Evolutionary conservation across 2,797 vertebrate genomes (phyloP), one percentile per base, ranked within the genome.

Genomic region (Parauchenoglanis punctatus): DNA sequence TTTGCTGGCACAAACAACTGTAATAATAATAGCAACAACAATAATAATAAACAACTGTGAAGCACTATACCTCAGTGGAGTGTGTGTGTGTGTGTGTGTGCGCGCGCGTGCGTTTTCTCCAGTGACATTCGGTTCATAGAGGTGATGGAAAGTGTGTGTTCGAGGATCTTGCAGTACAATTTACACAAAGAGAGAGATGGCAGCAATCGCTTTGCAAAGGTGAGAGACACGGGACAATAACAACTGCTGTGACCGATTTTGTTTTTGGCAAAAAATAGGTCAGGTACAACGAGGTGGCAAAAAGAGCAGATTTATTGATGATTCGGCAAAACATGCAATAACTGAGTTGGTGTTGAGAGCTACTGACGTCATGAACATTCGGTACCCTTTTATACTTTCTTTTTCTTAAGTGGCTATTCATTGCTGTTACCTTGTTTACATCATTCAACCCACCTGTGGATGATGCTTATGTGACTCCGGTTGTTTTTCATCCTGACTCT

Each of bases 171-270:
- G 94, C 96, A 96, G 86, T 99, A 99, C 91, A 99, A 97, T 87
- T 94, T 99, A 89, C 98, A 99, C 95, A 99, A 99, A 90, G 98
- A 99, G 93, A 96, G 98, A 85, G 93, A 92, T 0, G 98, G 98
- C 86, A 99, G 98, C 86, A 99, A 99, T 94, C 97, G 98, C 86
- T 99, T 99, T 0, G 98, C 98, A 86, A 99, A 99, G 97, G 98
- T 99, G 46, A 59, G 72, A 13, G 17, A 23, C 5, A 18, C 0
- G 0, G 12, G 13, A 8, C 49, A 17, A 70, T 76, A 15, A 44
- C 17, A 46, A 72, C 35, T 3, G 23, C 44, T 75, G 20, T 18
- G 25, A 17, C 35, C 0, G 3, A 63, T 81, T n/a, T 81, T 13
- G 12, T 15, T 63, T 49, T 35, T 35, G 35, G 35, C 35, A 35